Evolutionary conservation across 2,888 invertebrate genomes (phyloP).

Genomic region (Drosophila subsilvestris): DNA sequence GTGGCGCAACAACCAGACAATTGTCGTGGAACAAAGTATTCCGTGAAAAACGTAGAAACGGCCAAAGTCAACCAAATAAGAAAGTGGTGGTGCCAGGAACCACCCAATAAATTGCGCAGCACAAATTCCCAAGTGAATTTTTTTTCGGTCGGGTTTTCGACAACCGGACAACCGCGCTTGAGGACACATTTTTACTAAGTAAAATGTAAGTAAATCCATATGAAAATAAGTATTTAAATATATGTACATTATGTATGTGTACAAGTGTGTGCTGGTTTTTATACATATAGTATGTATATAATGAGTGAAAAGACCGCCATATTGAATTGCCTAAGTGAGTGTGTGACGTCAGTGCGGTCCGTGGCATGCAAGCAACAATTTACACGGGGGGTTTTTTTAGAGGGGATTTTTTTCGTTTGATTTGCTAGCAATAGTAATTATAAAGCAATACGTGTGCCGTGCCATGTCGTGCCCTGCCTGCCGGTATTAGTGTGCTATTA

Average conservation of each 20-base stretch:
- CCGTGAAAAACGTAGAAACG: conserved; percentile 46
- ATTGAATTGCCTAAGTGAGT: conserved; percentile 39
- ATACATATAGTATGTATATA: conserved; percentile 2
- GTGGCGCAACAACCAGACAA: conserved; percentile 59
- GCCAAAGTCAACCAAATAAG: conserved; percentile 44
- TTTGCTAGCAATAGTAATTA: conserved; percentile 12
- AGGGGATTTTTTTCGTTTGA: conserved; percentile 39
- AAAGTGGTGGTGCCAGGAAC: conserved; percentile 66
- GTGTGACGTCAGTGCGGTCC: conserved; percentile 30
- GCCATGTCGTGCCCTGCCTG: conserved; percentile 19
- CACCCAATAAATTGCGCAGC: conserved; percentile 63
- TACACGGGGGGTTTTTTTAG: not conserved
- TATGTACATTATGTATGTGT: not conserved
- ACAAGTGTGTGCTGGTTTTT: no score
- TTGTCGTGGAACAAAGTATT: conserved; percentile 18
- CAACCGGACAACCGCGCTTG: conserved; percentile 61
- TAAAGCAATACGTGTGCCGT: conserved; percentile 14
- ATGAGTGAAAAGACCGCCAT: conserved; percentile 41
- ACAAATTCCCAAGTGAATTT: conserved; percentile 42
- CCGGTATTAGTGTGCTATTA: conserved; percentile 37
- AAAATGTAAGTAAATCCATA: conserved; percentile 56
- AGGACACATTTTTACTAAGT: conserved; percentile 49
- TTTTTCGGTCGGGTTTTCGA: conserved; percentile 55
- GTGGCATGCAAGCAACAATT: not conserved
- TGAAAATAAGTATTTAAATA: not conserved